A percentile compares a stretch with the other conserved stretches of the same genome.
Evolutionary conservation across 2,888 invertebrate genomes (phyloP).

Genomic region (Hylaea fasciaria): DNA sequence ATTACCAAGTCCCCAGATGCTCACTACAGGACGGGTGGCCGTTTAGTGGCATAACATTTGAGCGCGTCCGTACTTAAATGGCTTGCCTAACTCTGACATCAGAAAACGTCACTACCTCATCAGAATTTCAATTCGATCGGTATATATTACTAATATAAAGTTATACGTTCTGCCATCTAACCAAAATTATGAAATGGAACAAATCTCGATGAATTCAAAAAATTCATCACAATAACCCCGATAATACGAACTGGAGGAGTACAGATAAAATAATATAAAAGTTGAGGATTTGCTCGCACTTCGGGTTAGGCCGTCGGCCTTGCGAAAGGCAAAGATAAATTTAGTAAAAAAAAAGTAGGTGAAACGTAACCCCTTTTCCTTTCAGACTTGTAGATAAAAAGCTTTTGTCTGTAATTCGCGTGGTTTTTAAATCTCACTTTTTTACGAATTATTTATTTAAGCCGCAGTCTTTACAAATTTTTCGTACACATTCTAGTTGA

Average conservation of each 20-base stretch:
- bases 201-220: too few species aligned
- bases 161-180: too few species aligned
- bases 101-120: too few species aligned
- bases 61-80: too few species aligned
- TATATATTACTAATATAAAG: too few species aligned
- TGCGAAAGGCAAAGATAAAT: slow-evolving; percentile 17
- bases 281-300: slow-evolving; percentile 2
- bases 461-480: neutral
- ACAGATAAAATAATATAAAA: slow-evolving; percentile 10
- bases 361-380: slow-evolving; percentile 16
- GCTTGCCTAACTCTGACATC: too few species aligned
- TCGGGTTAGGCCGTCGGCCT: slow-evolving; percentile 5
- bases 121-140: too few species aligned
- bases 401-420: slow-evolving; percentile 11
- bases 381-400: slow-evolving; percentile 11
- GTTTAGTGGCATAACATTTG: too few species aligned
- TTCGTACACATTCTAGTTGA: neutral
- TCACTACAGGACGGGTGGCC: too few species aligned
- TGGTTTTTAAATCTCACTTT: slow-evolving; percentile 9
- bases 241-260: neutral
- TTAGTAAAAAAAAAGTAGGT: slow-evolving; percentile 16
- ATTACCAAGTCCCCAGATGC: too few species aligned
- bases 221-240: too few species aligned
- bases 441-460: neutral
- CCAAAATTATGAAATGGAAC: too few species aligned